Evolutionary conservation across 2,797 vertebrate species (phyloP).

Genomic region (Pampus argenteus): DNA sequence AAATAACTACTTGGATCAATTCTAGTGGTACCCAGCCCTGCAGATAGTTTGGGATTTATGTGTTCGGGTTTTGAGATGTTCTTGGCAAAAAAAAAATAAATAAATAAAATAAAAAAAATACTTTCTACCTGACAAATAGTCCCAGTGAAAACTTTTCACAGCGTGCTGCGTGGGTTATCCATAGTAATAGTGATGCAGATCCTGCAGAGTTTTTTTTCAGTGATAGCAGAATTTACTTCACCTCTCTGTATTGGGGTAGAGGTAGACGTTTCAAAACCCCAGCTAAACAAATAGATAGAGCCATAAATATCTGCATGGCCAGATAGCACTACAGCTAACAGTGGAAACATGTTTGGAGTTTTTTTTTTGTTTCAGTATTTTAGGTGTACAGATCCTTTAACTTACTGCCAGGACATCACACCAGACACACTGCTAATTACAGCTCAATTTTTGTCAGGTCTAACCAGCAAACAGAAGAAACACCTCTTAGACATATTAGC

Average conservation of each 20-base stretch:
- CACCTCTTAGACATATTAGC: neutral
- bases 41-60: neutral
- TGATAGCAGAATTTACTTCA: neutral
- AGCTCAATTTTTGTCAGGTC: neutral
- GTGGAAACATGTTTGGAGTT: neutral
- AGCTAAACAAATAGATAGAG: neutral
- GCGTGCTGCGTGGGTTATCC: neutral
- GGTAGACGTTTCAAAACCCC: neutral
- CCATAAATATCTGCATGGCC: neutral
- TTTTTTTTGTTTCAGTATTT: neutral
- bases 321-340: neutral
- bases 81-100: no score
- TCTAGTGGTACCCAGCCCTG: neutral
- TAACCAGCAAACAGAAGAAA: conserved; percentile 8
- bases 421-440: neutral
- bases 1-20: neutral
- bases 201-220: neutral
- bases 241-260: neutral
- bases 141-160: neutral
- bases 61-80: neutral
- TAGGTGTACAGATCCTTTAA: neutral
- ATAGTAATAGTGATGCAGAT: neutral
- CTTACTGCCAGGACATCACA: neutral
- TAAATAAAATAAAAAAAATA: no score
- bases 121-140: neutral